Base-by-base conservation (phyloP, 2,113 vertebrate genomes). In the Setophaga coronata region DNA sequence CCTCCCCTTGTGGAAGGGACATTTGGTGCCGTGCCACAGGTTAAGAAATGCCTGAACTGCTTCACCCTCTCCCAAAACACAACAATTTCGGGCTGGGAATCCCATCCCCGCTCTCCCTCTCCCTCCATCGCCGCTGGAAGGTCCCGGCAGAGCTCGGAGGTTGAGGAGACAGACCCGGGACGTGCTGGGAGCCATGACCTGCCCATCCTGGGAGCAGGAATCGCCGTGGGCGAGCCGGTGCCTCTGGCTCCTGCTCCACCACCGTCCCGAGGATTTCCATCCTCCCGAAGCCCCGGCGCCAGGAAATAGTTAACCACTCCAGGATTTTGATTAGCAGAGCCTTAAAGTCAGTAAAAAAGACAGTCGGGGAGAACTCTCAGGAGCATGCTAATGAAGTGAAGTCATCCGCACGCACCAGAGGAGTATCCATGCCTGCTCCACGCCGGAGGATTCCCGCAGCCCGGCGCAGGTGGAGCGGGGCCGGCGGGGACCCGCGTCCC, bases 381-480 rank as follows among this genome's bases (percentile, higher is more conserved):
- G 88, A 97, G 96, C 96, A 28, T 97, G 96, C 96, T 97, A 87
- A 97, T 97, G 97, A 95, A 94, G 96, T 97, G 97, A 97, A 97
- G 97, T 97, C 97, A 97, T 97, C 97, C 87, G 93, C 94, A 45
- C 93, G 26, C 94, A 91, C 16, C 94, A 65, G 95, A 82, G 95
- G 85, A 82, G 79, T 34, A 71, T 95, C 94, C 95, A 91, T 96
- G 97, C 96, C 87, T 90, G 95, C 93, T 94, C 47, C 93, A 89
- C 76, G 74, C 74, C 48, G 74, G 74, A 73, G 91, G 50, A 76
- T 66, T 93, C 65, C 64, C 8, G 81, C 64, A 66, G 76, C 82
- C 56, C 88, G 69, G 42, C 71, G 88, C 97, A 97, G 97, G 97
- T 97, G 96, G 94, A 91, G 86, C 28, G 12, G 54, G 38, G 65